Evolutionary conservation across 2,888 invertebrate genomes (phyloP), one percentile per base, ranked within the genome.

Genomic region (Netelia virgata): DNA sequence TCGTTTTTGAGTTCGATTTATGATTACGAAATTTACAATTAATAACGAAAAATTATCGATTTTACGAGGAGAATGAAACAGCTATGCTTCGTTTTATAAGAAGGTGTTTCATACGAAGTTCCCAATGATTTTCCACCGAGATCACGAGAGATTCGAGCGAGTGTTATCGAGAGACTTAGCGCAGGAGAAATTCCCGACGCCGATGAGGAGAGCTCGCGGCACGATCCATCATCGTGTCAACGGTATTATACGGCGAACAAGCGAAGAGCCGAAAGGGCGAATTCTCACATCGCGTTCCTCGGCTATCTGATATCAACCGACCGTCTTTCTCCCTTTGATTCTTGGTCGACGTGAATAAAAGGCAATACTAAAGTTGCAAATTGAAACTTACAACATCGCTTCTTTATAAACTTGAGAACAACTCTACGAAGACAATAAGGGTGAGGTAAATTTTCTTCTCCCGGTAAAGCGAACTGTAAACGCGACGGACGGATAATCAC

Each of bases 141-240:
- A 73, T 9, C 18, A 57, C 57, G 18, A 53, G 53, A 53, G 53
- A 53, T 28, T 28, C 28, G 28, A 28, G 53, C 78, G 86, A 85
- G 84, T 88, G 83, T 85, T 83, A 77, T 82, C 85, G 64, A 85
- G 88, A 77, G 83, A 84, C 85, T 86, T 85, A 85, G 86, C 86
- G 83, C 87, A 83, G 86, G 87, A 85, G 82, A 81, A 85, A 84
- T 87, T 82, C 86, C 76, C 88, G 83, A 88, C 78, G 82, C 82
- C 85, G 87, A 79, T 88, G 87, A 86, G 18, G 1, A 73, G 87
- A 87, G 87, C 85, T 82, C 86, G 85, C 88, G 88, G 85, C 87
- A 86, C 89, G 90, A 92, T 93, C 92, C 91, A 93, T 93, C 92
- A 92, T 92, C 90, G 88, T 91, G 92, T 92, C 92, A 91, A 90